Base-by-base conservation (phyloP, 2,888 invertebrate species). In the Troides aeacus region DNA sequence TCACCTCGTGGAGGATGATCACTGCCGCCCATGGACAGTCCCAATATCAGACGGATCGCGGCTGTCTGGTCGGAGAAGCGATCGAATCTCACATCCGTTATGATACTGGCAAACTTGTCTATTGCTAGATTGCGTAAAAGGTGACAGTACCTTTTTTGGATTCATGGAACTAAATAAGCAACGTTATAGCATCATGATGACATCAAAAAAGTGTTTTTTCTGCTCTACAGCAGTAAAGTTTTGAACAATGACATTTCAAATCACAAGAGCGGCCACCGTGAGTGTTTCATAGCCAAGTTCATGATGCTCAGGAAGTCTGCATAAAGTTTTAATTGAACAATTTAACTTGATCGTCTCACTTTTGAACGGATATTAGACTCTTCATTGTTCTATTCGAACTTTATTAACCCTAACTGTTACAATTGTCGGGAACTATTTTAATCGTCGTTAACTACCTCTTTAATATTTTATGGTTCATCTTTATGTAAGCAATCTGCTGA, bases 261-360 rank as follows among this genome's bases (percentile, higher is more conserved):
- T 56, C 56, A 56, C n/a, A 6, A 56, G 56, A 21, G n/a, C 21
- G 56, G 56, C 56, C 56, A 10, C 56, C 21, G 56, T 21, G 4
- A 56, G 21, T 56, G 59, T 56, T 56, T 56, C 56, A 56, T 21
- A 56, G n/a, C 56, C 56, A n/a, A 56, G 21, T 56, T 56, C 56
- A 21, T n/a, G 56, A 56, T 56, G 21, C 21, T 56, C 56, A 4
- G n/a, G 39, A 53, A 68, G 59, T 59, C 63, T 59, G 66, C 23
- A 39, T 46, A 72, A 87, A 90, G 86, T 89, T 89, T 88, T 88
- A 89, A 89, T 89, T 89, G 89, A 86, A 85, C 89, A 86, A 89
- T 90, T 89, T 86, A 89, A 89, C 84, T 89, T 87, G 74, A 84
- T 83, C 81, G 79, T 78, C 76, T 75, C 75, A 74, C 78, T 79